Conservation (phyloP, 2,113 vertebrate species). For the Elgaria multicarinata region DNA sequence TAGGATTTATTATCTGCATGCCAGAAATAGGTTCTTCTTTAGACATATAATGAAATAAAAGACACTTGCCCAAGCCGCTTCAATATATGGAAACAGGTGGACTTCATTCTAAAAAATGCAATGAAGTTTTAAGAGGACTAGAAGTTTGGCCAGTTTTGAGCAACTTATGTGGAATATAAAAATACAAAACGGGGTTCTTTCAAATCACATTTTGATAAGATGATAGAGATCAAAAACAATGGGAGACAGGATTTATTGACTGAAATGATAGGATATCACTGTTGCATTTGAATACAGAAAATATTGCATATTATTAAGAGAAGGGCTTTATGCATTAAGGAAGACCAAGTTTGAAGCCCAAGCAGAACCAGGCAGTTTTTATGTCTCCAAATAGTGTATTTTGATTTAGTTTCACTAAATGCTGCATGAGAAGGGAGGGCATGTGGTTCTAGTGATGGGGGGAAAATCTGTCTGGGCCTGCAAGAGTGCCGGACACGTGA, state of each 20-base stretch:
- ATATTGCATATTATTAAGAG: no score
- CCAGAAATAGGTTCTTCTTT: not conserved
- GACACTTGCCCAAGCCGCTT: not conserved
- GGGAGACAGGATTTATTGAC: no score
- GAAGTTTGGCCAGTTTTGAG: not conserved
- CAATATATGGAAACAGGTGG: not conserved
- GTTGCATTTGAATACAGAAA: not conserved
- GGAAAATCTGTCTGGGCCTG: no score
- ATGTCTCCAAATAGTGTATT: no score
- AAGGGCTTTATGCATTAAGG: not conserved
- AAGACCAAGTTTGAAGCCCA: no score
- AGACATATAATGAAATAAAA: no score
- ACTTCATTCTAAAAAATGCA: not conserved
- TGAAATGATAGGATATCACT: not conserved
- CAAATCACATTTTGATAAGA: not conserved
- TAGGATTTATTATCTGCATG: not conserved
- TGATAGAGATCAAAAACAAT: not conserved
- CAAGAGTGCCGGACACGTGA: no score
- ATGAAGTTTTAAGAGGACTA: not conserved
- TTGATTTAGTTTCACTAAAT: no score
- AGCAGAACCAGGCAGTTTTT: no score
- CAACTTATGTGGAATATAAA: not conserved
- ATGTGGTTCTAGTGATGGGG: no score
- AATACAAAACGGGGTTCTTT: not conserved
- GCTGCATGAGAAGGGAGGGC: no score